Evolutionary conservation across 2,888 invertebrate species (phyloP), one percentile per base, ranked within the genome.

Genomic region (Schrankia costaestrigalis): DNA sequence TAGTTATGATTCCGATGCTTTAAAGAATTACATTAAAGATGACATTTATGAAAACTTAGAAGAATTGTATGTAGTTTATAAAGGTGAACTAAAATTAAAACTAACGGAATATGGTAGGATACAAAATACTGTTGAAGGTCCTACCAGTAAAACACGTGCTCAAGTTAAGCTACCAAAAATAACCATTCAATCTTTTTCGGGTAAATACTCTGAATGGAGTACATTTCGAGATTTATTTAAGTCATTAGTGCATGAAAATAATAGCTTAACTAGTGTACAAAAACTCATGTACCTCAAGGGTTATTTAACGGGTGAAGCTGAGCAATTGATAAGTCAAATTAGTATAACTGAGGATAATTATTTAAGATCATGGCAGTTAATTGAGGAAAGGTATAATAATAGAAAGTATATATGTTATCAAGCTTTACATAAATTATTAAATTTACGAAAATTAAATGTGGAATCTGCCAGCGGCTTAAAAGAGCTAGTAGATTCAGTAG

Each of bases 211-310:
- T 3, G 21, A 21, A 9, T 21, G 21, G 21, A 3, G 8, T 3
- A 21, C 4, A 7, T 21, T 21, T 9, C 6, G 8, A 5, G 21
- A 21, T 8, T 5, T 21, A 8, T 21, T 6, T 8, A 3, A 7
- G n/a, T 21, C 21, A 9, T 9, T 21, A 3, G 9, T 21, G 6
- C 21, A 21, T 9, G 3, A 3, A 3, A 21, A 21, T 21, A 6
- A 4, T n/a, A n/a, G 8, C 24, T 7, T 24, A 8, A n/a, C 5
- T 21, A 13, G 30, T 21, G 22, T 9, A 11, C 46, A 11, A 9
- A 18, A 9, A 12, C 8, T 26, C 2, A 7, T 21, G n/a, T 22
- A 9, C 34, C 27, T 24, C 13, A 24, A 24, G n/a, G 8, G 11
- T 4, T 7, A 7, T 10, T 24, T 24, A 11, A 7, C 11, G 5